Evolutionary conservation across 2,797 vertebrate genomes (phyloP), one percentile per base, ranked within the genome.

Genomic region (Mormyrus hasselquistii): DNA sequence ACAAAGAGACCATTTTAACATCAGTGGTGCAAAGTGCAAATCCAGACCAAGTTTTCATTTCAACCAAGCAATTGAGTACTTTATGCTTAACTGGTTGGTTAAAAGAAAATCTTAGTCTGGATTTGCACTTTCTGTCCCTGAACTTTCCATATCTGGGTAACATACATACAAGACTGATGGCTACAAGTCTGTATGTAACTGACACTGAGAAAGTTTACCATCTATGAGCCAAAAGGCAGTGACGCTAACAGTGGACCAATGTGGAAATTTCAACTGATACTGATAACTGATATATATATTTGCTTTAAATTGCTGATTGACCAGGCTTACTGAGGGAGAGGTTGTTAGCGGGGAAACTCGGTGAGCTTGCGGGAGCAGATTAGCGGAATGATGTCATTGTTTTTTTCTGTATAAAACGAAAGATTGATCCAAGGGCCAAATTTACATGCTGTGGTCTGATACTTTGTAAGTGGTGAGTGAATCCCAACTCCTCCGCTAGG

Each of bases 161-260:
- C n/a, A 76, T 25, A 69, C 25, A 16, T 14, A 79, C 38, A n/a
- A 83, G 79, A 12, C 38, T 49, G 29, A 50, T 82, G 73, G 5
- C 73, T 3, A 47, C 38, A 38, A 44, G 10, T 62, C 69, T 38
- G 65, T 38, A 38, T 29, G 29, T 19, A 85, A 85, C 49, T 85
- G 19, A 85, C 83, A 50, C 83, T 53, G 83, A 47, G 53, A 49
- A 16, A 25, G 44, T 44, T 98, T 98, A 94, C 97, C 97, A 96
- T 99, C 98, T 94, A 99, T 98, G 92, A 99, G 98, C 91, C 99
- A 10, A 8, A 41, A 49, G 19, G 47, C 47, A 86, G 52, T 86
- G 25, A 86, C 52, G 41, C 49, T 86, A 62, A 22, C n/a, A 25
- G 2, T 25, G n/a, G n/a, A 25, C n/a, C 7, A 62, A 25, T 62